Evolutionary conservation across 2,113 vertebrate genomes (phyloP).

Genomic region (Callithrix jacchus): DNA sequence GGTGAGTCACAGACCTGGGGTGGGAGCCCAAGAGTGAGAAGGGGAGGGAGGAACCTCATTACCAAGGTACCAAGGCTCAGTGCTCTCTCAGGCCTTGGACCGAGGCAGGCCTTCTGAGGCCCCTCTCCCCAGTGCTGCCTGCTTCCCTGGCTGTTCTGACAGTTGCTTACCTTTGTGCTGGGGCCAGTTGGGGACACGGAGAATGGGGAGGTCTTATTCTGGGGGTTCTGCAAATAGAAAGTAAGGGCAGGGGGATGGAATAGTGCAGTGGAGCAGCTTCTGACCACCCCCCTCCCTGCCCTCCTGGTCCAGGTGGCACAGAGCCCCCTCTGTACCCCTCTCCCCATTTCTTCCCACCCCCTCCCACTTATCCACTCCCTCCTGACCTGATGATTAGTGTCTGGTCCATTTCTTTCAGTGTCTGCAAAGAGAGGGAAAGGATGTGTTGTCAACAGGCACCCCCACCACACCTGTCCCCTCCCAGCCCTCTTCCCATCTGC

Average conservation of each 20-base stretch:
- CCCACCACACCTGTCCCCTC: not conserved
- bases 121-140: not conserved
- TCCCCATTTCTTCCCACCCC: not conserved
- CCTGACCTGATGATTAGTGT: slow-evolving; percentile 92
- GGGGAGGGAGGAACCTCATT: slow-evolving; percentile 57
- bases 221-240: slow-evolving; percentile 84
- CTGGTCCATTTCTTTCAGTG: slow-evolving; percentile 91
- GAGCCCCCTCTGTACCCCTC: not conserved
- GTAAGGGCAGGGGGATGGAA: not conserved
- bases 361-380: not conserved
- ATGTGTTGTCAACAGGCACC: not conserved
- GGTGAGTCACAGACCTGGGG: slow-evolving; percentile 74
- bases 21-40: slow-evolving; percentile 66
- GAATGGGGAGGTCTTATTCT: slow-evolving; percentile 89
- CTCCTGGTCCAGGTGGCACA: not conserved
- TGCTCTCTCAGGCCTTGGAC: not conserved
- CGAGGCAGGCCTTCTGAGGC: not conserved
- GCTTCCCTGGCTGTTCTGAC: not conserved
- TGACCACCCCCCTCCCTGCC: not conserved
- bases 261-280: not conserved
- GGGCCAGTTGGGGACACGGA: slow-evolving; percentile 87
- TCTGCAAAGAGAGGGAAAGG: slow-evolving; percentile 82
- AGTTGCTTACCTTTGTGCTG: slow-evolving; percentile 87
- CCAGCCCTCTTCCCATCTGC: too few relatives aligned
- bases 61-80: not conserved